Conservation (phyloP, 2,113 vertebrate species). For the Calidris pugnax region DNA sequence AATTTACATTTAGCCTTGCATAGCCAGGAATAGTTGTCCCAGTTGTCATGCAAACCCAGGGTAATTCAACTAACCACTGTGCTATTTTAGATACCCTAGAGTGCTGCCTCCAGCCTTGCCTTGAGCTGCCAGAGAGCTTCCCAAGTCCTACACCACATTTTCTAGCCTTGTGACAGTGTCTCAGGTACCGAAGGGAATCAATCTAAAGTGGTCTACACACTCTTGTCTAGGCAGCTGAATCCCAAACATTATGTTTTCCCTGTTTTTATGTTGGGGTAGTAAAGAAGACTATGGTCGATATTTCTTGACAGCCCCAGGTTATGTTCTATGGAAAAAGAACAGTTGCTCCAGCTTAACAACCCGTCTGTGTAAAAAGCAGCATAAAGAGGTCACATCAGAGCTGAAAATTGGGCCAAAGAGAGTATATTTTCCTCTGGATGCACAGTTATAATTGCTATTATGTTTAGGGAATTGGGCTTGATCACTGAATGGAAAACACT, state of each 20-base stretch:
- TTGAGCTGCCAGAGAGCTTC: not conserved
- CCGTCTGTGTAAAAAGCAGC: not conserved
- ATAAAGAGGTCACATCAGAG: conserved; percentile 21
- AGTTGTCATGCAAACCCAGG: not conserved
- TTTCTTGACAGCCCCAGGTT: fast-evolving
- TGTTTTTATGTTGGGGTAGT: not conserved
- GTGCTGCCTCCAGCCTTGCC: not conserved
- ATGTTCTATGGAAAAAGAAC: not conserved
- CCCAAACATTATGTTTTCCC: not conserved
- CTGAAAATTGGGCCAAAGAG: conserved; percentile 51
- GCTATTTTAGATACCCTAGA: not conserved
- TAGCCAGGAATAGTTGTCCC: not conserved
- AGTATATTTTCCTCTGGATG: conserved; percentile 48
- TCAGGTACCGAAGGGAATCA: not conserved
- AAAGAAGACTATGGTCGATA: not conserved
- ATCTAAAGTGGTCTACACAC: not conserved
- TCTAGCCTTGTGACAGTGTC: not conserved
- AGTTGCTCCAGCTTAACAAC: not conserved
- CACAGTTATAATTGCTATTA: conserved; percentile 63
- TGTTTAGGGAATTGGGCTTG: conserved; percentile 52
- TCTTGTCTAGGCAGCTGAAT: not conserved
- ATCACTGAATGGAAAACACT: conserved; percentile 48
- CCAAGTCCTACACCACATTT: not conserved
- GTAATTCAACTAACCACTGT: not conserved
- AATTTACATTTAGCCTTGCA: not conserved